phyloP scores from a whole-genome alignment of 2,888 invertebrate species.

The Hyppa rectilinea region DNA sequence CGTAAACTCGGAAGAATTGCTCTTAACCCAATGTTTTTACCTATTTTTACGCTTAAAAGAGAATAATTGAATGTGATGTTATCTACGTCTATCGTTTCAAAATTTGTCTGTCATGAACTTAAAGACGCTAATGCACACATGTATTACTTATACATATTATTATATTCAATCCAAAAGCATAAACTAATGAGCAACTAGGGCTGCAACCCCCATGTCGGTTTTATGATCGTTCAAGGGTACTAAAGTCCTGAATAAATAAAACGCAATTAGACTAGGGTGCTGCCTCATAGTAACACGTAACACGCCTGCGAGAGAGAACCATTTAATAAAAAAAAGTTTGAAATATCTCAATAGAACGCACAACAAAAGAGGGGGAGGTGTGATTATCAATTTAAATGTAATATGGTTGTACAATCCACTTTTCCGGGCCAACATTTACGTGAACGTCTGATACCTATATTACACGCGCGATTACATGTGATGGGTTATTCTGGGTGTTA shows the following conservation, averaged over 20 bases:
- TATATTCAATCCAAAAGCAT: constrained; percentile 72
- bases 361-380: constrained; percentile 67
- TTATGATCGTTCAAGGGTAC: constrained; percentile 72
- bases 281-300: constrained; percentile 68
- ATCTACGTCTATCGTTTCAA: neutral
- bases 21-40: constrained; percentile 6
- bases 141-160: constrained; percentile 56
- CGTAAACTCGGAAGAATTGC: constrained; percentile 30
- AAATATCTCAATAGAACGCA: constrained; percentile 71
- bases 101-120: neutral
- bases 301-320: constrained; percentile 69
- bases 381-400: constrained; percentile 77
- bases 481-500: constrained; percentile 74
- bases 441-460: constrained; percentile 64
- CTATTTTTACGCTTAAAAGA: neutral
- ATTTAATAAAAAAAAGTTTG: constrained; percentile 71
- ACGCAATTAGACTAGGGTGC: constrained; percentile 85
- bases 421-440: constrained; percentile 34
- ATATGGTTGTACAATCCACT: constrained; percentile 52
- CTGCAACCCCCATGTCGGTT: constrained; percentile 71
- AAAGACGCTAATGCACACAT: constrained; percentile 34
- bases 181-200: constrained; percentile 80
- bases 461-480: constrained; percentile 76
- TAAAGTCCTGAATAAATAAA: constrained; percentile 88
- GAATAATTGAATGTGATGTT: neutral